Base-by-base conservation (phyloP, 1,140 invertebrate genomes). In the Eupeodes corollae region DNA sequence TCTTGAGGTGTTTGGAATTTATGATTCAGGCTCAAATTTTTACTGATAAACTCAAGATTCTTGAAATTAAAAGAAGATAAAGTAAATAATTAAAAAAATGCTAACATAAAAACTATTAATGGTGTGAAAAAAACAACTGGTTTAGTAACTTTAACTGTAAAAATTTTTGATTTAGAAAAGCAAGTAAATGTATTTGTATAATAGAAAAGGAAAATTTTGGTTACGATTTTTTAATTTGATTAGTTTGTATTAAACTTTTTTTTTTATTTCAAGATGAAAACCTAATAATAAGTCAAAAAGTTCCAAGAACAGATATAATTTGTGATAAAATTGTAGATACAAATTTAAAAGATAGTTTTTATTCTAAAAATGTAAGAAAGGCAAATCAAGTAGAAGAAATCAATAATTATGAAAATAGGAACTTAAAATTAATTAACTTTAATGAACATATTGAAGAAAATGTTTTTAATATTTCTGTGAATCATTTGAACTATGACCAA, bases 11-110 rank as follows among this genome's bases (percentile, higher is more conserved):
- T 26, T 26, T 9, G 61, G 56, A 14, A 48, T 60, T 40, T 64
- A 62, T 57, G 59, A 65, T 53, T 60, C 53, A 44, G 56, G 55
- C 21, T 58, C 55, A 42, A 57, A 59, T 51, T 58, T 6, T 50
- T 48, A n/a, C 41, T 62, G 44, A 61, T 63, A 43, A 61, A 64
- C 48, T 55, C 58, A 47, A 59, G 40, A 51, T 47, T 62, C 51
- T 35, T 64, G 48, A 48, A 39, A 1, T 47, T 61, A 42, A 56
- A 52, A 53, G 47, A 53, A 34, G 42, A 54, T 6, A 26, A n/a
- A n/a, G n/a, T n/a, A n/a, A n/a, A n/a, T 8, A 26, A 26, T 26
- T 26, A 5, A 5, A 26, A 41, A 45, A 37, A 51, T n/a, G 35
- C 49, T 31, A 45, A 40, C 47, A 54, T 59, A 50, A 56, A 52